Conservation (phyloP, 2,113 vertebrate genomes). For the Odontophorus gujanensis region DNA sequence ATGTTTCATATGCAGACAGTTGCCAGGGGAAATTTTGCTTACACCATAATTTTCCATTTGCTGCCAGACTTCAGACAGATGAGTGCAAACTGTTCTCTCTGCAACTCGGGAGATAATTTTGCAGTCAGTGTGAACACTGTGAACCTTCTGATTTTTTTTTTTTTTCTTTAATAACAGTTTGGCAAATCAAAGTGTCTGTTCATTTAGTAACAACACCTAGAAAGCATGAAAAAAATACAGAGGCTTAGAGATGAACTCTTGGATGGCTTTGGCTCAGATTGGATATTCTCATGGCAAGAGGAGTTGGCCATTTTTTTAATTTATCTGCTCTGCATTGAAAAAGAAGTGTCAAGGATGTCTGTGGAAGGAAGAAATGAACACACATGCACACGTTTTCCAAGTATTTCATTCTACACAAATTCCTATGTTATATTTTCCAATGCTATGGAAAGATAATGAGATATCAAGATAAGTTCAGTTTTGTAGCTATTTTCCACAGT, state of each 20-base stretch:
- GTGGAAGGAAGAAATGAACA: not conserved
- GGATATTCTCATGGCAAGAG: not conserved
- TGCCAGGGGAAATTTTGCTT: conserved; percentile 57
- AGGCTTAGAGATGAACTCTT: not conserved
- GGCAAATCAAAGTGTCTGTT: conserved; percentile 32
- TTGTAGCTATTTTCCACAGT: not conserved
- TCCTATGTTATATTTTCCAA: not conserved
- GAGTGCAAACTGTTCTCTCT: conserved; percentile 55
- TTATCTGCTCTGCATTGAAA: not conserved
- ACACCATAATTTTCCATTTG: conserved; percentile 46
- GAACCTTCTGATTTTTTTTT: conserved; percentile 54
- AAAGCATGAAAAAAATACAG: not conserved
- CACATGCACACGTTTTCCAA: not conserved
- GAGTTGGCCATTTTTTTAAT: not conserved
- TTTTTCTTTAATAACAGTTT: conserved; percentile 45
- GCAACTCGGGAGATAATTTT: conserved; percentile 61
- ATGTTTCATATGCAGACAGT: conserved; percentile 38
- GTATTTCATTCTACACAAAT: not conserved
- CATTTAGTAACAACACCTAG: conserved; percentile 22
- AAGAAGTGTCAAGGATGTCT: not conserved
- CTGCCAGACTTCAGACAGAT: conserved; percentile 42
- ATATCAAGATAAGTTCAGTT: not conserved
- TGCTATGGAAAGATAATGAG: not conserved
- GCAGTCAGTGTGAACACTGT: conserved; percentile 37
- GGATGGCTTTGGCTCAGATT: not conserved